These are phyloP conservation scores for Caenorhabditis zanzibari DNA, from an alignment of 2,888 invertebrate species.

Conservation along the genomic window DNA sequence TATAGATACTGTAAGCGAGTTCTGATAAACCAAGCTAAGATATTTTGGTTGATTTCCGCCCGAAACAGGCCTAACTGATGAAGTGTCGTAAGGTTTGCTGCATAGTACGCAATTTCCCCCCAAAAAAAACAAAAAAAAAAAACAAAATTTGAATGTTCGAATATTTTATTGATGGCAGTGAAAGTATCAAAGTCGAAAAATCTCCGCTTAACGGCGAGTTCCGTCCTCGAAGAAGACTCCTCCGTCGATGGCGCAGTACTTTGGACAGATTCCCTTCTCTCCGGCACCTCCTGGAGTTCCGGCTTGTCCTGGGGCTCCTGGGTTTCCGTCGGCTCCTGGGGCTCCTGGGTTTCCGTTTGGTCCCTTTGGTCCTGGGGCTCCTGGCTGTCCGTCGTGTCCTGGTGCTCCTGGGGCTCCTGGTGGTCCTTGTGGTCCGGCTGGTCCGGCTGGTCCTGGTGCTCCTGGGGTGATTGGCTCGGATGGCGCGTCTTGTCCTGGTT, in stretches of 20 bases:
- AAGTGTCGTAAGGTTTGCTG: too few species aligned
- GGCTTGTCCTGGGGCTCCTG: slow-evolving; percentile 70
- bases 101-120: too few species aligned
- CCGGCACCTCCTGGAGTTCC: slow-evolving; percentile 73
- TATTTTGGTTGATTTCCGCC: too few species aligned
- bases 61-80: too few species aligned
- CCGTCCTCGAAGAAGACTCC: slow-evolving; percentile 83
- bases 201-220: slow-evolving; percentile 55
- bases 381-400: slow-evolving; percentile 67
- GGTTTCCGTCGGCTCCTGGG: slow-evolving; percentile 69
- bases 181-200: too few species aligned
- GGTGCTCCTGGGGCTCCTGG: slow-evolving; percentile 74
- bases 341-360: slow-evolving; percentile 71
- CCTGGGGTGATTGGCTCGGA: slow-evolving; percentile 75
- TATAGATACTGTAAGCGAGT: too few species aligned
- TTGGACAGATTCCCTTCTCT: slow-evolving; percentile 76
- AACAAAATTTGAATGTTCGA: too few species aligned
- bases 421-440: slow-evolving; percentile 73
- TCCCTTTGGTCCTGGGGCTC: slow-evolving; percentile 72
- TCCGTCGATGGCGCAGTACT: slow-evolving; percentile 82
- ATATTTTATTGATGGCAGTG: too few species aligned
- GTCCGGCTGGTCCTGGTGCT: slow-evolving; percentile 76
- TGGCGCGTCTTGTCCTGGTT: slow-evolving; percentile 77
- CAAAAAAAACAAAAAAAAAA: too few species aligned
- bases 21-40: too few species aligned